Evolutionary conservation across 2,888 invertebrate genomes (phyloP).

Genomic region (Rotaria sp.): DNA sequence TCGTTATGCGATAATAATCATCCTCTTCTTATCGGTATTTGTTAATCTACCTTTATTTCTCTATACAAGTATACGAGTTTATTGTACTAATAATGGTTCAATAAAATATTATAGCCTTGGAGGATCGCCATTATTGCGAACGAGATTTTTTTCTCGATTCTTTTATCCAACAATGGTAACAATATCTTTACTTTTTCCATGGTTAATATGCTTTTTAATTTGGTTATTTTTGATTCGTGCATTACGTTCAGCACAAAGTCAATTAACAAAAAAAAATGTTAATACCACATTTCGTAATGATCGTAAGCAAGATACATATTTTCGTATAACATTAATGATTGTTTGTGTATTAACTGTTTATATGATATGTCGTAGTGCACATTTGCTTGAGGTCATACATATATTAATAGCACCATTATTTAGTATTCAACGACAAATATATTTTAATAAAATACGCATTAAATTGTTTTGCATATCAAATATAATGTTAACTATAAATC

Average conservation of each 20-base stretch:
- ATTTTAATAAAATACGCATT: background rate
- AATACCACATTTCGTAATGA: background rate
- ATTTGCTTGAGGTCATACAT: background rate
- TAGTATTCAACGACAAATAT: background rate
- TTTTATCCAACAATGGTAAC: background rate
- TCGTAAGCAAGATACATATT: constrained; percentile 11
- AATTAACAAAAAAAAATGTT: background rate
- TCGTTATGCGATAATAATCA: background rate
- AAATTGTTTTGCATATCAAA: background rate
- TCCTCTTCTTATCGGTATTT: background rate
- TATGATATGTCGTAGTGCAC: constrained; percentile 8
- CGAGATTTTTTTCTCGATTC: background rate
- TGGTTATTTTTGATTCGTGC: background rate
- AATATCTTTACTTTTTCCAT: background rate
- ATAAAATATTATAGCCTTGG: background rate
- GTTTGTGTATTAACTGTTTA: background rate
- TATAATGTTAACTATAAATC: background rate
- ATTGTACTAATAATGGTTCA: background rate
- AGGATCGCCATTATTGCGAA: background rate
- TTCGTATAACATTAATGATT: constrained; percentile 12
- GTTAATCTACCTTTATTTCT: background rate
- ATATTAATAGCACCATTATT: background rate
- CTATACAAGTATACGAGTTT: background rate
- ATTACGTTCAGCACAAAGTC: background rate
- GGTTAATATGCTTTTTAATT: background rate